phyloP scores from a whole-genome alignment of 2,113 vertebrate genomes.

The Puntigrus tetrazona region DNA sequence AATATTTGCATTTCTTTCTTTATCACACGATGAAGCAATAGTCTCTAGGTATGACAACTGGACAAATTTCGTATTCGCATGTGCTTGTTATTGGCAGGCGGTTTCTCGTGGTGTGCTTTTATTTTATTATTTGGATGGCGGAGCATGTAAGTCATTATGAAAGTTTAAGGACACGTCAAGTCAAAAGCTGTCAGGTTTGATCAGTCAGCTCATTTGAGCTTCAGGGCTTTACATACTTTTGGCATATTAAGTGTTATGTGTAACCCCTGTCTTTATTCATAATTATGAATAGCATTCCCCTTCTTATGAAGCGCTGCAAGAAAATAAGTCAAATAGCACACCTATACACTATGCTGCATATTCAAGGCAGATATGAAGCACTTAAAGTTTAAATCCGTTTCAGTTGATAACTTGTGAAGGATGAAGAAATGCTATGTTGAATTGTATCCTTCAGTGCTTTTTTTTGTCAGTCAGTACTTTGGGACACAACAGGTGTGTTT shows the following conservation, averaged over 20 bases:
- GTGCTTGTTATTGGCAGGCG: neutral
- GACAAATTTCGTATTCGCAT: neutral
- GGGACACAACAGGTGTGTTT: neutral
- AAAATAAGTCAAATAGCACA: neutral
- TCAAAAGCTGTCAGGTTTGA: slow-evolving; percentile 32
- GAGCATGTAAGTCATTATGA: neutral
- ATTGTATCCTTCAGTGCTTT: neutral
- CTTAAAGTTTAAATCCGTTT: neutral
- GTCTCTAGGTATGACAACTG: neutral
- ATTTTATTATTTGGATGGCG: neutral
- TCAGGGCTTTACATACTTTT: slow-evolving; percentile 16
- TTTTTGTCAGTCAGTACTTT: neutral
- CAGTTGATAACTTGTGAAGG: neutral
- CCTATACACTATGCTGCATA: neutral
- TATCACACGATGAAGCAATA: neutral
- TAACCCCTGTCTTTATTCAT: neutral
- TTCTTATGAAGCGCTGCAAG: neutral
- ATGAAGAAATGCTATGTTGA: neutral
- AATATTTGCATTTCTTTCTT: slow-evolving; percentile 26
- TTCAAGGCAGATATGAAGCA: neutral
- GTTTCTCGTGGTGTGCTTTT: slow-evolving; percentile 2
- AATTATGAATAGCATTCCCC: neutral
- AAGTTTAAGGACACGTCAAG: slow-evolving; percentile 1
- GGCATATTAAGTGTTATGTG: slow-evolving; percentile 1
- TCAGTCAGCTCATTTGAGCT: slow-evolving; percentile 15